A percentile compares a stretch with the other conserved stretches of the same genome.
These are phyloP conservation scores for Camptogramma bilineatum DNA, from an alignment of 2,888 invertebrate genomes.

Conservation along the genomic window DNA sequence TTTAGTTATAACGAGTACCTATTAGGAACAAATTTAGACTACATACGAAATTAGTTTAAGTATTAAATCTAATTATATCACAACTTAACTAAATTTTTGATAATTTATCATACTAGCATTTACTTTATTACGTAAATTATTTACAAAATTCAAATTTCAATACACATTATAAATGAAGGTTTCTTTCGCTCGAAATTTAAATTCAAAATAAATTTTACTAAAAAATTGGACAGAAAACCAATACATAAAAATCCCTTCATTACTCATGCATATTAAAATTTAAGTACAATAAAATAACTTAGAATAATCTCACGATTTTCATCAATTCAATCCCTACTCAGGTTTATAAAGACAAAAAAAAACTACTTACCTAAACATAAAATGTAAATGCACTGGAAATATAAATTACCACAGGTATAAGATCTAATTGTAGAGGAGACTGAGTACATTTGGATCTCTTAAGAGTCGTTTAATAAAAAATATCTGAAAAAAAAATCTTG, in stretches of 20 bases:
- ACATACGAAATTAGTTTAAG: slow-evolving; percentile 6
- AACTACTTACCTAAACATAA: too few relatives aligned
- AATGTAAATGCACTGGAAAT: slow-evolving; percentile 59
- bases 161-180: slow-evolving; percentile 36
- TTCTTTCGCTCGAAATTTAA: neutral
- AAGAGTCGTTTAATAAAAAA: too few relatives aligned
- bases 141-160: slow-evolving; percentile 36
- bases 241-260: slow-evolving; percentile 23
- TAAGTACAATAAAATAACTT: slow-evolving; percentile 36
- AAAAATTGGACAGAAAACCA: neutral
- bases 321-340: neutral
- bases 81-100: slow-evolving; percentile 49
- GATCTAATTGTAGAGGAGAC: neutral
- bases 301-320: slow-evolving; percentile 25
- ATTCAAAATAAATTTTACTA: too few relatives aligned
- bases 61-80: slow-evolving; percentile 34
- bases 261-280: slow-evolving; percentile 22
- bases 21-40: slow-evolving; percentile 31
- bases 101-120: slow-evolving; percentile 73
- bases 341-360: neutral
- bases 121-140: slow-evolving; percentile 55
- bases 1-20: too few relatives aligned
- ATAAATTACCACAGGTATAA: neutral
- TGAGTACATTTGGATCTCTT: too few relatives aligned
- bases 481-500: too few relatives aligned